Evolutionary conservation across 2,888 invertebrate genomes (phyloP).

Genomic region (Aplocera efformata): DNA sequence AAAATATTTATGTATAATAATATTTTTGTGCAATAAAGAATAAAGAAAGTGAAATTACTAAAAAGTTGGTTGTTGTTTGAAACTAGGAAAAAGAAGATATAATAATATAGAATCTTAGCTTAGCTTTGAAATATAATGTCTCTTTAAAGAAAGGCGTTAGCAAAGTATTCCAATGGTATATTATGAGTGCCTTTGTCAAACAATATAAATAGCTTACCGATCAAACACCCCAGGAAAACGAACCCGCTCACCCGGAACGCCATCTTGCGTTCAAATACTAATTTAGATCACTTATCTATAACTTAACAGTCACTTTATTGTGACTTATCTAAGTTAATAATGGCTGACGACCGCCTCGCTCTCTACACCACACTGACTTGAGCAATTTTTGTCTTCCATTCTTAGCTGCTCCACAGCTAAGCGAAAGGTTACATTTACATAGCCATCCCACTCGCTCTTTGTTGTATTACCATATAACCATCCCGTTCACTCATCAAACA

Average conservation of each 20-base stretch:
- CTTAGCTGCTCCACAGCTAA: conserved; percentile 59
- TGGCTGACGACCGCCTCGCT: conserved; percentile 63
- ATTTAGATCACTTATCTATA: conserved; percentile 47
- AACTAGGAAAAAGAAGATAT: no score
- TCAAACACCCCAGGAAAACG: conserved; percentile 58
- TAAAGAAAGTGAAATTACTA: no score
- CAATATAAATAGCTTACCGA: conserved; percentile 55
- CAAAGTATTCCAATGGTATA: no score
- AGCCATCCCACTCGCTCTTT: conserved; percentile 47
- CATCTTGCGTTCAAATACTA: conserved; percentile 60
- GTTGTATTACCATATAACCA: conserved; percentile 33
- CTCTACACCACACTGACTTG: conserved; percentile 69
- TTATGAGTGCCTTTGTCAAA: no score
- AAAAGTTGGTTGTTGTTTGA: no score
- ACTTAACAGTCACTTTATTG: conserved; percentile 57
- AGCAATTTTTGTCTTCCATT: conserved; percentile 69
- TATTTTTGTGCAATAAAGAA: no score
- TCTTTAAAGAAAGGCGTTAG: no score
- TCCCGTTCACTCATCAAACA: conserved; percentile 42
- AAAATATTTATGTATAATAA: no score
- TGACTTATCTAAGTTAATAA: conserved; percentile 53
- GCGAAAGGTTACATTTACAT: conserved; percentile 68
- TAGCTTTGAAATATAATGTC: no score
- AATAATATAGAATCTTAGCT: no score
- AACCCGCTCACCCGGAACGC: conserved; percentile 61